phyloP scores from a whole-genome alignment of 2,113 vertebrate genomes.

The Aramus guarauna region DNA sequence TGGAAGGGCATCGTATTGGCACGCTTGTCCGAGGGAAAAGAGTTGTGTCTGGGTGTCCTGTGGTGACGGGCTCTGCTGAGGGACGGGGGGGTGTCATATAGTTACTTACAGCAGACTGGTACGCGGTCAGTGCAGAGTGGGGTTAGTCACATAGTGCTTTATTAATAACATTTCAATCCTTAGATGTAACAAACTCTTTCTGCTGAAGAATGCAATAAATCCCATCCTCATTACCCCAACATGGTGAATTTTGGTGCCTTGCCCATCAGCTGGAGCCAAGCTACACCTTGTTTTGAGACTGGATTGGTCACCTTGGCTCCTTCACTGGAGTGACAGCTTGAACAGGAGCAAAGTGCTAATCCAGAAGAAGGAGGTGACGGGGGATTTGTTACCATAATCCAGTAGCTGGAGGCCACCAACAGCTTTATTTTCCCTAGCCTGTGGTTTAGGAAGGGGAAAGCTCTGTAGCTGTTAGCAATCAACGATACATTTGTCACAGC shows the following conservation, averaged over 20 bases:
- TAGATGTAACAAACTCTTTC: not conserved
- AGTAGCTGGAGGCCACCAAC: not conserved
- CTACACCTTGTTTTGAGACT: not conserved
- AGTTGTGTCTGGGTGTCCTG: not conserved
- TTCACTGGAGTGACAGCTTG: not conserved
- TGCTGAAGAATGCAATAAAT: not conserved
- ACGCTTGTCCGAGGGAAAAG: not conserved
- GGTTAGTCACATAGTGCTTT: slow-evolving; percentile 14
- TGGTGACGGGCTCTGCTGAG: not conserved
- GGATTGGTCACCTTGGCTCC: not conserved
- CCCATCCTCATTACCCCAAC: not conserved
- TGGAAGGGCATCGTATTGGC: not conserved
- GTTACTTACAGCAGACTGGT: slow-evolving; percentile 34
- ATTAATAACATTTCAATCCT: slow-evolving; percentile 16
- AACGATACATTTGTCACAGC: not conserved
- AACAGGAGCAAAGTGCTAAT: not conserved
- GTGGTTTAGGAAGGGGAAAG: not conserved
- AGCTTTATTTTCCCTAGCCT: too few relatives aligned
- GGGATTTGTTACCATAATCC: too few relatives aligned
- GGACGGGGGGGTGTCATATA: not conserved
- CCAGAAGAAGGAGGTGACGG: too few relatives aligned
- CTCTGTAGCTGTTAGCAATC: not conserved
- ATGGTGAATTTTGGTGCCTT: not conserved
- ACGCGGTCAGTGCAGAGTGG: slow-evolving; percentile 1
- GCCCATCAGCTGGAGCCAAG: not conserved